Evolutionary conservation across 2,797 vertebrate genomes (phyloP).

Genomic region (Limnodromus scolopaceus): DNA sequence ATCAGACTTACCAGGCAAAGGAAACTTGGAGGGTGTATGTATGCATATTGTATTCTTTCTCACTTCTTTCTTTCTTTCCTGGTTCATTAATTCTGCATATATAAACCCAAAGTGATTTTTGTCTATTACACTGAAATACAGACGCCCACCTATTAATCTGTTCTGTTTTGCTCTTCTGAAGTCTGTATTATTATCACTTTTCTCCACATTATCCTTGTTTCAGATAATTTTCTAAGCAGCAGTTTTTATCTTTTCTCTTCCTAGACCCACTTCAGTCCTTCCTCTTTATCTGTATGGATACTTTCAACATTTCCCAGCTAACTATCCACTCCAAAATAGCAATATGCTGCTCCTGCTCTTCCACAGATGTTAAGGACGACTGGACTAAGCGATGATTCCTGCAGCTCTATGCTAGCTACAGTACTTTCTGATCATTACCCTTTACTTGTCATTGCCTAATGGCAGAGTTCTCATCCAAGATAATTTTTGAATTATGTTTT

Average conservation of each 20-base stretch:
- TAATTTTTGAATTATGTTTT: not conserved
- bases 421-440: not conserved
- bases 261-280: not conserved
- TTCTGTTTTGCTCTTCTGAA: not conserved
- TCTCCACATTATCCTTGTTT: not conserved
- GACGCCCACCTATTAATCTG: not conserved
- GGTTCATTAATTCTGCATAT: not conserved
- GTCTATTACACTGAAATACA: not conserved
- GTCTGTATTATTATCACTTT: not conserved
- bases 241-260: slow-evolving; percentile 1
- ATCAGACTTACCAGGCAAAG: not conserved
- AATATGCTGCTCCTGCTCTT: not conserved
- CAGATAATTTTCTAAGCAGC: slow-evolving; percentile 22
- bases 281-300: not conserved
- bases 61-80: not conserved
- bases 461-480: not conserved
- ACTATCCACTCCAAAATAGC: not conserved
- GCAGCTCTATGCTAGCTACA: not conserved
- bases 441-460: slow-evolving; percentile 2
- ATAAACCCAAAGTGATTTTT: slow-evolving; percentile 3
- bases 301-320: not conserved
- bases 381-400: not conserved
- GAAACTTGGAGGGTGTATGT: not conserved
- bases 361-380: slow-evolving; percentile 1
- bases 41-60: not conserved